Evolutionary conservation across 2,797 vertebrate genomes (phyloP), one percentile per base, ranked within the genome.

Genomic region (Emys orbicularis): DNA sequence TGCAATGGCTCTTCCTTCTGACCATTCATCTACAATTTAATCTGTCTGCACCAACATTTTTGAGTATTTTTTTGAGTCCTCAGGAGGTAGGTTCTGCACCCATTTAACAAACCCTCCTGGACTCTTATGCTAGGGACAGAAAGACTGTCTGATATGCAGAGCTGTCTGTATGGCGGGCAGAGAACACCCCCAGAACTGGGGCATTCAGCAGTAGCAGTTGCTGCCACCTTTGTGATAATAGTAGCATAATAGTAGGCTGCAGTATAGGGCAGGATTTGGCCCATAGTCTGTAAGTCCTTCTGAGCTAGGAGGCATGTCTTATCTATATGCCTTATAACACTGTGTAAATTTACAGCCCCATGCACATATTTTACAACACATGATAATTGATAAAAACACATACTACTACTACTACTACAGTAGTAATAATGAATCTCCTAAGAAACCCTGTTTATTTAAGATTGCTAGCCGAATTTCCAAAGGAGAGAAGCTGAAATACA

Each of bases 1-100:
- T 5, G 81, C 1, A 5, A 27, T 79, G 10, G 15, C 84, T 84
- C 5, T 0, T 72, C 31, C 65, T 2, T 1, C 0, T 61, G 9
- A 10, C 56, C 19, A 72, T 41, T 72, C 41, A 72, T 23, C n/a
- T 91, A 16, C 79, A 82, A 87, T 15, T 37, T 72, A 56, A 85
- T 80, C 31, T 87, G 23, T 21, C 12, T 47, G 41, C 9, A 80
- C 3, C 4, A 27, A 29, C 47, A 0, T 1, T 84, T 83, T 76
- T 49, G 23, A 84, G 61, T 61, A 47, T 87, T 49, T 9, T 81
- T 19, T 29, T 72, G 19, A 81, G 3, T 19, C 50, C 11, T 86
- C 50, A 86, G 79, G 23, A 86, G 84, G 84, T 34, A 47, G 2
- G 65, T 53, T 44, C 5, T 2, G 19, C 29, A 72, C 7, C 5